Evolutionary conservation across 2,113 vertebrate genomes (phyloP), one percentile per base, ranked within the genome.

Genomic region (Malurus cyaneus): DNA sequence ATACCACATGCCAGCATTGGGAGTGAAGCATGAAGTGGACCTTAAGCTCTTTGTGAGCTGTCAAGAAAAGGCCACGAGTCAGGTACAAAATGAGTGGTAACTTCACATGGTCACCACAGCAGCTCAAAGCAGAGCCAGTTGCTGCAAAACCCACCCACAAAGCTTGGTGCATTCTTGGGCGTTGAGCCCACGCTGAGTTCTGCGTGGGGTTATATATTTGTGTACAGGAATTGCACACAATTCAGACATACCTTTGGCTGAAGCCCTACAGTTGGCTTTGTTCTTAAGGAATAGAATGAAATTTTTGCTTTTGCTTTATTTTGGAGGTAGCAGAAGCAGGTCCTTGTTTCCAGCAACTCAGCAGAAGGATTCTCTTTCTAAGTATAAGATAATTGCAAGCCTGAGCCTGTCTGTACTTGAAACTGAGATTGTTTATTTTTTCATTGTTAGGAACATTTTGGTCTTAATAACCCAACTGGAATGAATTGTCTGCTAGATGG

Each of bases 401-500:
- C 92, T 81, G 86, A 97, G 96, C 93, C 88, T 93, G 89, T 93
- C 97, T 96, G 79, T 96, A 80, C 91, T 95, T 74, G 91, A 94
- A 91, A 88, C 69, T 83, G 36, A 95, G 82, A 67, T 96, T 94
- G 92, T 97, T 96, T 97, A 92, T 96, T 92, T 94, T 95, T 86
- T 86, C 88, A 69, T 97, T 91, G 85, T 83, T 97, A 99, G 99
- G 99, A 99, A 95, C 98, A 98, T 95, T 98, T 99, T 96, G 98
- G 97, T 92, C 97, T 99, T 54, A 92, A 95, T 87, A 91, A 76
- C 61, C 96, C 98, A 88, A 93, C 97, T 64, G 99, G 99, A 88
- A 99, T 99, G 98, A 98, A 98, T 57, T 99, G 99, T 97, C 94
- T 99, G 64, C 97, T 99, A 31, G 99, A 99, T 95, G 99, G 99